Percentiles rank a stretch among this genome's conserved stretches.
phyloP scores from a whole-genome alignment of 2,888 invertebrate genomes.

The Eudasyphora cyanicolor region DNA sequence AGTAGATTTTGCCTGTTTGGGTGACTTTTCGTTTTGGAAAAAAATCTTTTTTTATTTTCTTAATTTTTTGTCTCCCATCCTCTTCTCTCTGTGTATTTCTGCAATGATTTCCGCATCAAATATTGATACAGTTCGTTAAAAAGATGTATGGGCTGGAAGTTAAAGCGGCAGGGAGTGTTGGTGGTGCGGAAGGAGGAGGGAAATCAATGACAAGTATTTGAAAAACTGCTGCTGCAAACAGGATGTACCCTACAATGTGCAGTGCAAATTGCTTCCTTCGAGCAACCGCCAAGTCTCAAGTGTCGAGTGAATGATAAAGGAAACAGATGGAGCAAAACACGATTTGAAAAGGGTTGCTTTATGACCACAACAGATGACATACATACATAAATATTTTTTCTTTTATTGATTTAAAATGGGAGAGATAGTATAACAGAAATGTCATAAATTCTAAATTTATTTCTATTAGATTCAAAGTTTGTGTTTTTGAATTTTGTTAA shows the following conservation, averaged over 20 bases:
- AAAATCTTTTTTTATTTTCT: neutral
- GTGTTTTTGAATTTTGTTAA: no score
- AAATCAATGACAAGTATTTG: neutral
- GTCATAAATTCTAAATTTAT: no score
- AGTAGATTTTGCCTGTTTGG: neutral
- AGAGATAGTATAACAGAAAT: no score
- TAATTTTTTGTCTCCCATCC: neutral
- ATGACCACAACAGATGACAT: no score
- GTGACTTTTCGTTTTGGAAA: neutral
- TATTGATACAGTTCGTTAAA: conserved; percentile 26
- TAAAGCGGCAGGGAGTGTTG: neutral
- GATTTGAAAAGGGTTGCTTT: no score
- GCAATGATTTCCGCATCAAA: conserved; percentile 40
- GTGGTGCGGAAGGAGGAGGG: neutral
- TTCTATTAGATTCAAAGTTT: no score
- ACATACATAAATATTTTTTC: no score
- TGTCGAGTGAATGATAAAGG: no score
- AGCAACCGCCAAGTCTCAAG: no score
- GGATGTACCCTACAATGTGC: conserved; percentile 46
- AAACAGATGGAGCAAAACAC: no score
- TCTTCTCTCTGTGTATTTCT: neutral
- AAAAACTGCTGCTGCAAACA: conserved; percentile 3
- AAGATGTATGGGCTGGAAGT: neutral
- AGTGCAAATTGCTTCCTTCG: conserved; percentile 50
- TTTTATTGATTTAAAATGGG: no score